These are phyloP conservation scores for Lichenostomus cassidix DNA, from an alignment of 2,113 vertebrate species.

Conservation along the genomic window DNA sequence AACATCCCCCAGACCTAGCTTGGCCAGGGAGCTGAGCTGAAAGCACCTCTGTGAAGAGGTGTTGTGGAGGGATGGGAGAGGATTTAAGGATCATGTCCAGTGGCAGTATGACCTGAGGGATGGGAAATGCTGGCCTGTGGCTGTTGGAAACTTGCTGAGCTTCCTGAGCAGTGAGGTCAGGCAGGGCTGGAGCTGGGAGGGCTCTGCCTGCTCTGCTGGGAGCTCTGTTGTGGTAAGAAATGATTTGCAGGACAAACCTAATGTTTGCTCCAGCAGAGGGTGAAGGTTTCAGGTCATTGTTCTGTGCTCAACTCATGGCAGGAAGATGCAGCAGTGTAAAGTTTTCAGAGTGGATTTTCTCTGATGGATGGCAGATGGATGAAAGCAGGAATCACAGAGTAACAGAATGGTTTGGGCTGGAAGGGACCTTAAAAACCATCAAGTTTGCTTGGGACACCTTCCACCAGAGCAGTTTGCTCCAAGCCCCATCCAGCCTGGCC, in stretches of 20 bases:
- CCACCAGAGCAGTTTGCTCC: neutral
- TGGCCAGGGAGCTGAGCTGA: neutral
- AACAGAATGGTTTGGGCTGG: neutral
- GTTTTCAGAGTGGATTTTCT: neutral
- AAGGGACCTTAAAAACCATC: neutral
- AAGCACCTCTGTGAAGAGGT: neutral
- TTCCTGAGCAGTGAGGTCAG: neutral
- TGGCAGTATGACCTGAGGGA: fast-evolving
- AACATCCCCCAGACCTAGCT: neutral
- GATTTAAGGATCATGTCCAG: neutral
- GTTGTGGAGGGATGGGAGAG: neutral
- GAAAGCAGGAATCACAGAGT: neutral
- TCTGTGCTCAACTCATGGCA: fast-evolving
- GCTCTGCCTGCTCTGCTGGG: neutral
- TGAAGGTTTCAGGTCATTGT: fast-evolving
- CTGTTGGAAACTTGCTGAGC: neutral
- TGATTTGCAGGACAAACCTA: neutral
- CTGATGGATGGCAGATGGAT: neutral
- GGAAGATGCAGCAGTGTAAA: neutral
- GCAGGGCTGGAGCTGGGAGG: neutral
- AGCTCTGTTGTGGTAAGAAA: neutral
- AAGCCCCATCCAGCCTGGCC: fast-evolving
- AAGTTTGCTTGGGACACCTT: neutral
- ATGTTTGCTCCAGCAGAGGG: neutral
- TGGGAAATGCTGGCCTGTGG: neutral